Evolutionary conservation across 1,140 invertebrate genomes (phyloP), one percentile per base, ranked within the genome.

Genomic region (Drosophila eugracilis): DNA sequence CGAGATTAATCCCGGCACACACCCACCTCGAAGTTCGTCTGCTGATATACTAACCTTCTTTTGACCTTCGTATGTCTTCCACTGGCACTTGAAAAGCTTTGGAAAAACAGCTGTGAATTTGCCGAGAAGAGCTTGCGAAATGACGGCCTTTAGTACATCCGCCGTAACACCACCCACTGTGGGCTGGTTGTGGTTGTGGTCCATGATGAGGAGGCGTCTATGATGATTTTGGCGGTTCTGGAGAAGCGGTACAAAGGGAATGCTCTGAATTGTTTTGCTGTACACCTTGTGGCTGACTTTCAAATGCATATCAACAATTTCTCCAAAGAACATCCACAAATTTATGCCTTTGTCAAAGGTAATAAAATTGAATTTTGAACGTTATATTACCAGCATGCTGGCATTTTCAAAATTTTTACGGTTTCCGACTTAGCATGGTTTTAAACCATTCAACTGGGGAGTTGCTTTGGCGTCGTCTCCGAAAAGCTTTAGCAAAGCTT

Each of bases 61-160:
- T 66, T 88, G 83, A 88, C 83, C 83, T 88, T 88, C 83, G 67
- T 78, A 78, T 3, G 78, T 88, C 83, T 88, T 88, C 83, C 83
- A 88, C 48, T 88, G 78, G 75, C 78, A 75, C 60, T 69, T 63
- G 39, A 83, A 88, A 65, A 88, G 83, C 83, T 88, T 88, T 88
- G 78, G 75, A 39, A 88, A 83, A 88, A 88, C 83, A 89, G 78
- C 83, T 88, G 83, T 88, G 66, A 78, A 78, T 39, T 88, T 88
- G 54, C 78, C 81, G 12, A 77, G 49, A 10, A 80, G 37, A 60
- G 70, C 71, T 78, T 88, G 32, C 39, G 75, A 57, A 3, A 81
- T 52, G 12, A 88, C 54, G 54, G 49, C 55, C 34, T 72, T 78
- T 4, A 78, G 28, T 39, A 80, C 44, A 34, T 71, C 73, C 21